phyloP scores from a whole-genome alignment of 2,888 invertebrate species.

The Eupithecia tripunctaria region DNA sequence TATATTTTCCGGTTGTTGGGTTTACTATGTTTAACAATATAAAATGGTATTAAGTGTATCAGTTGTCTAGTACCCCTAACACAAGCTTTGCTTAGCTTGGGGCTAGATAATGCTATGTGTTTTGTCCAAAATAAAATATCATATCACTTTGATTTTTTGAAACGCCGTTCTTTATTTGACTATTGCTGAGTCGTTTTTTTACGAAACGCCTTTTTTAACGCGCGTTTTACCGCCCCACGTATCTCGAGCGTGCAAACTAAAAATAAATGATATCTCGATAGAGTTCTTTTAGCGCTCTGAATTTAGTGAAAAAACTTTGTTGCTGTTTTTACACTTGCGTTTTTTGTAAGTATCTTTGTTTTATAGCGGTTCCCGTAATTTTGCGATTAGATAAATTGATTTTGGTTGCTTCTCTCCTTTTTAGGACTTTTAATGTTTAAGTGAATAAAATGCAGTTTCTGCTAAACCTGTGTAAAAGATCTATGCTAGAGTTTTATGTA shows the following conservation, averaged over 20 bases:
- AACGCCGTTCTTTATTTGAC: slow-evolving; percentile 55
- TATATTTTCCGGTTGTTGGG: too few species aligned
- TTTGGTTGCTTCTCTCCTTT: background rate
- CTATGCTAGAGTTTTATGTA: slow-evolving; percentile 34
- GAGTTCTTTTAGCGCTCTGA: slow-evolving; percentile 52
- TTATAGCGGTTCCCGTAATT: background rate
- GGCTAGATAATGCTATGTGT: too few species aligned
- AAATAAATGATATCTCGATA: slow-evolving; percentile 59
- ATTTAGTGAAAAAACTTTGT: slow-evolving; percentile 61
- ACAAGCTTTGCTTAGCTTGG: too few species aligned
- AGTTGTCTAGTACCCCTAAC: too few species aligned
- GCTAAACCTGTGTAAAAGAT: slow-evolving; percentile 4
- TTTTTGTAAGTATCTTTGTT: slow-evolving; percentile 1
- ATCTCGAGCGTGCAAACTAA: slow-evolving; percentile 51
- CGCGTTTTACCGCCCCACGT: slow-evolving; percentile 50
- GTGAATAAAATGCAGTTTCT: background rate
- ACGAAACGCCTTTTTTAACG: slow-evolving; percentile 52
- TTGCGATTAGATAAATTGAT: background rate
- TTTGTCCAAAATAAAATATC: background rate
- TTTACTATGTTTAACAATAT: too few species aligned
- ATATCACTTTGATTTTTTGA: slow-evolving; percentile 55
- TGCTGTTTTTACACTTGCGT: slow-evolving; percentile 50
- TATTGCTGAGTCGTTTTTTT: slow-evolving; percentile 49
- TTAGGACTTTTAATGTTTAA: background rate
- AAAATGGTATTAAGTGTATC: too few species aligned